phyloP scores from a whole-genome alignment of 2,888 invertebrate genomes.

The Lasius platythorax region DNA sequence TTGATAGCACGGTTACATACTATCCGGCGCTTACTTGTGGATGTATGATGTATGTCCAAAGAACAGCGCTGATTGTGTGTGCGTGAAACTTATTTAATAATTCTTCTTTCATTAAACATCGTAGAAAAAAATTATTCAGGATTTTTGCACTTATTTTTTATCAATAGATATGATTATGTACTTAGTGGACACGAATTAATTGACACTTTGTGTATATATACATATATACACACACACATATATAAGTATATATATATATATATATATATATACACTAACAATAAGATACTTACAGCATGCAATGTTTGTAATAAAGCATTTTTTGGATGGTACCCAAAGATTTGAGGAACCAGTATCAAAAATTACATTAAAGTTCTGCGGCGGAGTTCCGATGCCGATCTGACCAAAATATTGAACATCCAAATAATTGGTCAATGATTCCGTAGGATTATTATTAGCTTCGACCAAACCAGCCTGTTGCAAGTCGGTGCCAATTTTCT shows the following conservation, averaged over 20 bases:
- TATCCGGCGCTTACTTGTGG: too few relatives aligned
- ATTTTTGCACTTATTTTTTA: too few relatives aligned
- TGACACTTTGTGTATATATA: background rate
- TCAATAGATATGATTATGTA: background rate
- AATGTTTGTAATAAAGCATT: constrained; percentile 97
- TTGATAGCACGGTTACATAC: too few relatives aligned
- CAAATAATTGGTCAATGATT: constrained; percentile 96
- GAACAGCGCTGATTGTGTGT: too few relatives aligned
- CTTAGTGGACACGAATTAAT: background rate
- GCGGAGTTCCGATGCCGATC: constrained; percentile 96
- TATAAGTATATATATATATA: background rate
- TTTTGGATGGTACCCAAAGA: constrained; percentile 99
- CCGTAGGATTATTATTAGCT: constrained; percentile 86
- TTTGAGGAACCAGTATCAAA: constrained; percentile 99
- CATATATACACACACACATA: background rate
- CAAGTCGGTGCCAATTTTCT: constrained; percentile 93
- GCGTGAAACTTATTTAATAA: too few relatives aligned
- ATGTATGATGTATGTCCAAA: too few relatives aligned
- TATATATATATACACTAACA: background rate
- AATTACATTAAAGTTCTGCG: constrained; percentile 97
- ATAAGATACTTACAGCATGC: constrained; percentile 93
- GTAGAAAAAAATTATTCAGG: too few relatives aligned
- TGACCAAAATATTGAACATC: constrained; percentile 99
- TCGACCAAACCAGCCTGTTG: constrained; percentile 87
- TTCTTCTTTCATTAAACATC: too few relatives aligned